Evolutionary conservation across 2,113 vertebrate species (phyloP), one percentile per base, ranked within the genome.

Genomic region (Cricetomys ansorgei): DNA sequence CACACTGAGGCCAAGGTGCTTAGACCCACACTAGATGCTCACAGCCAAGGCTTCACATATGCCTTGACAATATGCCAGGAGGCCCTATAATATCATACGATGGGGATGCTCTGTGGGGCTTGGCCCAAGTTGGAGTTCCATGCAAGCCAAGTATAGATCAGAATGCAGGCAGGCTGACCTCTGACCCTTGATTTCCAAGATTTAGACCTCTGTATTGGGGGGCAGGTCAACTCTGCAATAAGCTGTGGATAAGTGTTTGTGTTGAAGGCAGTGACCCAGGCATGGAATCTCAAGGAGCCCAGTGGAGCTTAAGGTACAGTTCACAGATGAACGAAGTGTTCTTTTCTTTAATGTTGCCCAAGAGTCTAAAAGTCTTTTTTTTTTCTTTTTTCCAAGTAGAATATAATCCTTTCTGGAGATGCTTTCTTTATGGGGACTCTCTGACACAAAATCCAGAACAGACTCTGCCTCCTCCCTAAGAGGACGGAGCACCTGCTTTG

Each of bases 241-340:
- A 9, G 0, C 0, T 29, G 40, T 7, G 15, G 67, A 29, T 19
- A 65, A 45, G 4, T 5, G 9, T 12, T 23, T 8, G 37, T 5
- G 37, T 3, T 4, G 17, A 10, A 10, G 4, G 23, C 40, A 0
- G 4, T 19, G 13, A 64, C n/a, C 48, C 0, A 40, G 50, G 45
- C 8, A 7, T 0, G 7, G 62, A 40, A 4, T 9, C n/a, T 69
- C 19, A 4, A 45, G 86, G 5, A 64, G 73, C 31, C 81, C 37
- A 4, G 50, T 0, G 21, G 76, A 15, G 7, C 84, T 50, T 65
- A 21, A 10, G 0, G 72, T 10, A 12, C 65, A 17, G 27, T 50
- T 27, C 19, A 31, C 11, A 27, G 79, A 27, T 25, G 45, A 34
- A 50, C 3, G 5, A 62, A 55, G 3, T 4, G 15, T 34, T 7